Percentiles rank a stretch among this genome's conserved stretches.
Evolutionary conservation across 2,888 invertebrate genomes (phyloP).

Genomic region (Eristalis intricaria): DNA sequence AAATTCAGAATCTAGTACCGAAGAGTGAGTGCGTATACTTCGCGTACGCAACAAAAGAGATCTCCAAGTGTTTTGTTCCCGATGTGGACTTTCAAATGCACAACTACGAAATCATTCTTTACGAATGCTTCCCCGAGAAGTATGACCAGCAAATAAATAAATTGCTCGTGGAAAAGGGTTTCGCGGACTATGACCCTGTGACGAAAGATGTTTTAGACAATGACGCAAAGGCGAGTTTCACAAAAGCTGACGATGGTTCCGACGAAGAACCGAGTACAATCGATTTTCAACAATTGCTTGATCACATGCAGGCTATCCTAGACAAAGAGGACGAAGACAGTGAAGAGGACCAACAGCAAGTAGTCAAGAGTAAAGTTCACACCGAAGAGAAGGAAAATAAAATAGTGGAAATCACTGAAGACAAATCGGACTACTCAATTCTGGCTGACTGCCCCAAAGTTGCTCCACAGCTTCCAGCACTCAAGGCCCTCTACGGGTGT

Average conservation of each 20-base stretch:
- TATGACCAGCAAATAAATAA: constrained; percentile 69
- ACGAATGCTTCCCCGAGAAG: constrained; percentile 50
- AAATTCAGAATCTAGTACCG: constrained; percentile 26
- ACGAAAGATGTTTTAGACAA: constrained; percentile 73
- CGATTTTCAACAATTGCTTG: constrained; percentile 47
- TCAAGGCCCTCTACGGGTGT: constrained; percentile 73
- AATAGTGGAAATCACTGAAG: constrained; percentile 37
- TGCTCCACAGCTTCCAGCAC: constrained; percentile 51
- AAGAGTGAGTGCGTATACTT: constrained; percentile 21
- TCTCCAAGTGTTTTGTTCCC: neutral
- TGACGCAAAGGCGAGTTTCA: constrained; percentile 49
- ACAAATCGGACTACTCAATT: neutral
- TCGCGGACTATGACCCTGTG: constrained; percentile 68
- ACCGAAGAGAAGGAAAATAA: constrained; percentile 29
- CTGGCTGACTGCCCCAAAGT: neutral
- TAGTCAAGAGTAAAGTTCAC: constrained; percentile 7
- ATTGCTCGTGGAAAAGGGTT: constrained; percentile 68
- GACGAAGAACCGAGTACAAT: constrained; percentile 35
- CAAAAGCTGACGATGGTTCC: constrained; percentile 39
- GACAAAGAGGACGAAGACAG: constrained; percentile 45
- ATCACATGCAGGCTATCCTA: constrained; percentile 30
- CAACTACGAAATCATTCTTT: constrained; percentile 48
- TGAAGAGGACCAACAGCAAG: neutral
- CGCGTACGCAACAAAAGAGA: constrained; percentile 41
- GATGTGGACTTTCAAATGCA: constrained; percentile 3